phyloP scores from a whole-genome alignment of 2,888 invertebrate species.

The Axea sp. region DNA sequence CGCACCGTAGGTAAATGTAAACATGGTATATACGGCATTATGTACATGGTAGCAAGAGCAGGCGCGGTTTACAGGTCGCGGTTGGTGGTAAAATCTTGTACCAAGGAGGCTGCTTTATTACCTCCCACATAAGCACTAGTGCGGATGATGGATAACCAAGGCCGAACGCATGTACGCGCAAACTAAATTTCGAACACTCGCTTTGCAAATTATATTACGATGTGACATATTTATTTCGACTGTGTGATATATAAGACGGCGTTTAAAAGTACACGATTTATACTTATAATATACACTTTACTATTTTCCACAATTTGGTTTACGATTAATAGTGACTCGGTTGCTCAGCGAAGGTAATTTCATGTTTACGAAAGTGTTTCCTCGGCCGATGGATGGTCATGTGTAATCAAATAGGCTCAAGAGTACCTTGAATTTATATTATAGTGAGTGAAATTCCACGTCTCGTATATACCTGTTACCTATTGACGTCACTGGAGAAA shows the following conservation, averaged over 20 bases:
- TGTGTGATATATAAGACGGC: constrained; percentile 13
- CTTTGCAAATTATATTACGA: constrained; percentile 40
- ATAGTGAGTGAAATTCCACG: neutral
- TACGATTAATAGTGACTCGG: constrained; percentile 14
- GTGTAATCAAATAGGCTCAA: constrained; percentile 12
- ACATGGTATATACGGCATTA: constrained; percentile 40
- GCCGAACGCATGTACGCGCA: constrained; percentile 46
- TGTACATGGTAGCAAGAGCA: constrained; percentile 57
- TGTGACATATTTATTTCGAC: constrained; percentile 42
- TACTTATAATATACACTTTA: constrained; percentile 12
- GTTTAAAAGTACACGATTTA: constrained; percentile 29
- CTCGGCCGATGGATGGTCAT: neutral
- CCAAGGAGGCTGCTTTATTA: constrained; percentile 61
- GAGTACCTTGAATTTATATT: constrained; percentile 8
- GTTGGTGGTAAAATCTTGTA: constrained; percentile 67
- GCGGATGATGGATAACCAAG: constrained; percentile 67
- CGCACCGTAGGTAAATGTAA: constrained; percentile 57
- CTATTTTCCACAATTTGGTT: constrained; percentile 41
- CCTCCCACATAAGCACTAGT: constrained; percentile 66
- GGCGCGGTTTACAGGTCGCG: constrained; percentile 62
- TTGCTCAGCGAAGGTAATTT: constrained; percentile 3
- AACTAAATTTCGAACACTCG: constrained; percentile 36
- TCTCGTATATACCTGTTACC: too few species aligned
- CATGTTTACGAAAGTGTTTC: neutral
- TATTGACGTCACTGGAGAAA: too few species aligned